Base-by-base conservation (phyloP, 2,888 invertebrate genomes). In the Chesias legatella region DNA sequence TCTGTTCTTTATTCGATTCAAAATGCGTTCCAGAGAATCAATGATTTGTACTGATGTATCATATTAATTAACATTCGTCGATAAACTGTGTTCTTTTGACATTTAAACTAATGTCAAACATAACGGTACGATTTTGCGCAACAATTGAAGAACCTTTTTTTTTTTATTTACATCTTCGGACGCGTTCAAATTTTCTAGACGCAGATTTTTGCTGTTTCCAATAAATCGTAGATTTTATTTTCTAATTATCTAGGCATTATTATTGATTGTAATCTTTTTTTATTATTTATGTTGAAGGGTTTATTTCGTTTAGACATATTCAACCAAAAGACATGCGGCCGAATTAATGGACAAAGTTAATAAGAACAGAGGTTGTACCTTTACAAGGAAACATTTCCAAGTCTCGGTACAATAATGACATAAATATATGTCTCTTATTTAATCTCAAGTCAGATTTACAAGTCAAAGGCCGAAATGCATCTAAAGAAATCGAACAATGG, bases 1-100 rank as follows among this genome's bases (percentile, higher is more conserved):
- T 74, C 73, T 76, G 76, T 77, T 77, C 81, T 78, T 80, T 80
- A 79, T 79, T 74, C 70, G 71, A 77, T 72, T 76, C 68, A 67
- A 72, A 78, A 75, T 73, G 67, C 69, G 71, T 67, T 69, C 70
- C 71, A 70, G 68, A 72, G 59, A 44, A 39, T 35, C 39, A 44
- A 35, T 33, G 32, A 23, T 32, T 10, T 21, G 28, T 24, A 21
- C 11, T 22, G 39, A 34, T 39, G 35, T 45, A 20, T 36, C 39
- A 35, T 44, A 5, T 22, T 39, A 31, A 39, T 32, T 36, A 22
- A 27, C 9, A 30, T 5, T 17, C 13, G 13, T 17, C 5, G 13
- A 3, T 17, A 17, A 17, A 17, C 13, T 17, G 2, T 17, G 5
- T 17, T 2, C 3, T 17, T 17, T 17, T 17, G 13, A 17, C 5